Conservation (phyloP, 2,888 invertebrate genomes). For the Euphydryas editha region DNA sequence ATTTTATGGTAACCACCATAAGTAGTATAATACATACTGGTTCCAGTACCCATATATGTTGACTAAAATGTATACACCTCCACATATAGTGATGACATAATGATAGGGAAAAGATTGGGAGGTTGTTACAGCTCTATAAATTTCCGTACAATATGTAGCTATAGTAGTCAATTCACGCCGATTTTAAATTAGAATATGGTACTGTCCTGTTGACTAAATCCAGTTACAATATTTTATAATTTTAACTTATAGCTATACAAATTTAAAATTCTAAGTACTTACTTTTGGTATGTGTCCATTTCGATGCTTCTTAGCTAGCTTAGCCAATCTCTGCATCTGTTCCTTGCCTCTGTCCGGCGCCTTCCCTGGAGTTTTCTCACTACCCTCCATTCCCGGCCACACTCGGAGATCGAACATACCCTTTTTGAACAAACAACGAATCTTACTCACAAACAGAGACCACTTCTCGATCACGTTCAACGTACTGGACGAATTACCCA, state of each 20-base stretch:
- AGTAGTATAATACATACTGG: too few relatives aligned
- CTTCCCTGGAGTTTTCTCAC: slow-evolving; percentile 92
- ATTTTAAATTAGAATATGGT: too few relatives aligned
- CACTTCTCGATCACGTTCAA: slow-evolving; percentile 44
- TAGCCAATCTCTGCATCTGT: slow-evolving; percentile 94
- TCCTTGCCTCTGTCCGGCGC: slow-evolving; percentile 91
- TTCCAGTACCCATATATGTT: too few relatives aligned
- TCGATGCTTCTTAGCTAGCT: slow-evolving; percentile 96
- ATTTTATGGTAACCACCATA: too few relatives aligned
- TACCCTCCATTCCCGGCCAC: slow-evolving; percentile 95
- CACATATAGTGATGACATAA: too few relatives aligned
- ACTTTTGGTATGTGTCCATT: slow-evolving; percentile 97
- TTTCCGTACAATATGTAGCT: too few relatives aligned
- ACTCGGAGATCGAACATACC: slow-evolving; percentile 95
- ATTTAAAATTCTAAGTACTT: slow-evolving; percentile 46
- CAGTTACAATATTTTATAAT: too few relatives aligned
- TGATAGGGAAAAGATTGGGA: too few relatives aligned
- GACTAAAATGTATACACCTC: too few relatives aligned
- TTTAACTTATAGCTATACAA: neutral
- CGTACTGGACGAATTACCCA: slow-evolving; percentile 19
- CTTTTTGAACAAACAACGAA: slow-evolving; percentile 59
- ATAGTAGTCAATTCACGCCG: too few relatives aligned
- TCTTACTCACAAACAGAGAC: slow-evolving; percentile 51
- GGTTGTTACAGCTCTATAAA: too few relatives aligned
- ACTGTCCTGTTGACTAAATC: too few relatives aligned